Conservation (phyloP, 2,797 vertebrate species). For the Fistularia tabacaria region DNA sequence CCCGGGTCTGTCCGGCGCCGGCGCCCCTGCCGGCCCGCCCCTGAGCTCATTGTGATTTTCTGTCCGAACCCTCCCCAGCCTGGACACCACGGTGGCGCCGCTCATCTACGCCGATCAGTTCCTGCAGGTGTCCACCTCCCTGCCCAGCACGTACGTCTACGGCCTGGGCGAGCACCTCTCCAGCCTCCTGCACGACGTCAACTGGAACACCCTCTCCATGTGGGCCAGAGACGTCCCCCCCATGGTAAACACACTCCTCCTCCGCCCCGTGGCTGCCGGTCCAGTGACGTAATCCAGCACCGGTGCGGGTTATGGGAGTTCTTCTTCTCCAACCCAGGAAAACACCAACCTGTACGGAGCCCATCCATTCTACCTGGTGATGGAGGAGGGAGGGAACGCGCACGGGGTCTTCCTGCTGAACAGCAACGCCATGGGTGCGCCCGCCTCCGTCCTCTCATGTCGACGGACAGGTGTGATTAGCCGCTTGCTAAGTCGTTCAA, state of each 20-base stretch:
- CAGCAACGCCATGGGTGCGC: conserved; percentile 89
- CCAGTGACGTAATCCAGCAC: neutral
- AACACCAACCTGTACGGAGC: conserved; percentile 82
- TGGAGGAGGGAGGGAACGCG: conserved; percentile 79
- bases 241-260: conserved; percentile 36
- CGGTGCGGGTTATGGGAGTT: too few species aligned
- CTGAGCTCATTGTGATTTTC: neutral
- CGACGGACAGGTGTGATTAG: too few species aligned
- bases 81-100: conserved; percentile 86
- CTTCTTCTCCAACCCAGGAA: conserved; percentile 62
- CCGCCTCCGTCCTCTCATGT: neutral
- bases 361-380: conserved; percentile 85
- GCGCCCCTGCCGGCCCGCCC: neutral
- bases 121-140: conserved; percentile 81
- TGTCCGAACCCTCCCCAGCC: conserved; percentile 36
- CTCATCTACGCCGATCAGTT: conserved; percentile 89
- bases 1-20: neutral
- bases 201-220: conserved; percentile 86
- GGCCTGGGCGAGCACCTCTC: conserved; percentile 86
- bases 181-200: conserved; percentile 78
- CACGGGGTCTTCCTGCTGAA: conserved; percentile 89
- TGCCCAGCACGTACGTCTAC: conserved; percentile 77
- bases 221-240: conserved; percentile 82
- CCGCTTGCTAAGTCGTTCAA: neutral
- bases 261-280: too few species aligned